These are phyloP conservation scores for Patagioenas fasciata DNA, from an alignment of 2,113 vertebrate genomes.

Conservation along the genomic window DNA sequence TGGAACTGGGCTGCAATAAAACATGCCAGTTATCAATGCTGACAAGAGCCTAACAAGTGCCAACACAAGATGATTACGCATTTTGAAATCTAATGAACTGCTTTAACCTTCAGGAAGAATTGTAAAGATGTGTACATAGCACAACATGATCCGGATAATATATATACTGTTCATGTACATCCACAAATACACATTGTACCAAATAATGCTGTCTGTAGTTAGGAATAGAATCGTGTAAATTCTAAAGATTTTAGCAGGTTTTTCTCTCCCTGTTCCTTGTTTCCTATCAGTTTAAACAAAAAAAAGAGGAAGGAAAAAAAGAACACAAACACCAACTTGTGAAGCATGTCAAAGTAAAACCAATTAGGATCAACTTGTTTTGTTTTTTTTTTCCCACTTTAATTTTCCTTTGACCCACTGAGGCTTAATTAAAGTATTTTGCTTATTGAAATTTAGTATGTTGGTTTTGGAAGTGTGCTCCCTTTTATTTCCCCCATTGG, in stretches of 20 bases:
- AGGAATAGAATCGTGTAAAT: conserved; percentile 87
- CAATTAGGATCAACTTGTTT: conserved; percentile 69
- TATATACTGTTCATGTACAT: conserved; percentile 91
- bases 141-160: conserved; percentile 99
- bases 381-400: conserved; percentile 22
- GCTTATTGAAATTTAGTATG: conserved; percentile 75
- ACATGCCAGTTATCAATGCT: conserved; percentile 89
- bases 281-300: conserved; percentile 70
- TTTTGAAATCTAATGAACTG: conserved; percentile 96
- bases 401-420: conserved; percentile 72
- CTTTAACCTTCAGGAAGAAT: conserved; percentile 99
- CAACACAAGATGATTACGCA: conserved; percentile 87
- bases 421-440: conserved; percentile 75
- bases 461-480: conserved; percentile 56
- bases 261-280: conserved; percentile 79
- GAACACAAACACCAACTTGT: conserved; percentile 64
- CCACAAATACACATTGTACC: conserved; percentile 90
- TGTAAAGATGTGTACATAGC: conserved; percentile 99
- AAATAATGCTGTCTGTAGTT: conserved; percentile 92
- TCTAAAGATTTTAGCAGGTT: conserved; percentile 83
- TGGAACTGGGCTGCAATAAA: conserved; percentile 93
- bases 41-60: conserved; percentile 95
- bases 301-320: neutral
- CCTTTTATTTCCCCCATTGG: conserved; percentile 52
- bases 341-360: conserved; percentile 78